Evolutionary conservation across 2,888 invertebrate genomes (phyloP).

Genomic region (Caenorhabditis drosophilae): DNA sequence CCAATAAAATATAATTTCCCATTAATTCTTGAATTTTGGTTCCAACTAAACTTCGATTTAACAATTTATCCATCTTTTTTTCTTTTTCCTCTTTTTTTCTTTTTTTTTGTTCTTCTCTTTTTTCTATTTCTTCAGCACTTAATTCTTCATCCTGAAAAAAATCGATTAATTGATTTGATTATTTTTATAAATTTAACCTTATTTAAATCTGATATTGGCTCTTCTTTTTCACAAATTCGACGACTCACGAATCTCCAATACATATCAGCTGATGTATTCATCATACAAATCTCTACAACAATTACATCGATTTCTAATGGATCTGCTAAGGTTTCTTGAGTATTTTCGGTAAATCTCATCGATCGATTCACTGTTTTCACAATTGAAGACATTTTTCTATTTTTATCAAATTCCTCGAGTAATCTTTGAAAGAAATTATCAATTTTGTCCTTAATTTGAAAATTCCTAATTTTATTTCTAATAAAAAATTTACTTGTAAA

Average conservation of each 20-base stretch:
- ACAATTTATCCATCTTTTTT: slow-evolving; percentile 59
- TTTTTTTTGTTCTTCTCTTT: slow-evolving; percentile 4
- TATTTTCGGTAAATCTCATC: neutral
- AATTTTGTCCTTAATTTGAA: slow-evolving; percentile 34
- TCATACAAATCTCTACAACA: slow-evolving; percentile 86
- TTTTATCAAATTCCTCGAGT: slow-evolving; percentile 43
- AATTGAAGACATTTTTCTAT: slow-evolving; percentile 15
- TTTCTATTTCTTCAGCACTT: neutral
- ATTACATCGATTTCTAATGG: slow-evolving; percentile 85
- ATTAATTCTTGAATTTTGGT: slow-evolving; percentile 73
- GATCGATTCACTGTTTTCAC: slow-evolving; percentile 4
- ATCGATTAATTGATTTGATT: neutral
- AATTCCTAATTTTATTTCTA: too few species aligned
- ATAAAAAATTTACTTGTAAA: slow-evolving; percentile 74
- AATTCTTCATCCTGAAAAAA: neutral
- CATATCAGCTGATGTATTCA: slow-evolving; percentile 87
- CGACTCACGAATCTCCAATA: slow-evolving; percentile 86
- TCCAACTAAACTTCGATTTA: slow-evolving; percentile 62
- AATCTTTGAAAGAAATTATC: slow-evolving; percentile 46
- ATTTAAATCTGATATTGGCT: neutral
- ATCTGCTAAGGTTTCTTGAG: slow-evolving; percentile 71
- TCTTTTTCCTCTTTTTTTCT: slow-evolving; percentile 46
- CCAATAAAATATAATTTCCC: slow-evolving; percentile 86
- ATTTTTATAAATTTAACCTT: neutral
- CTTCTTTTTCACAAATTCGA: slow-evolving; percentile 73